phyloP scores from a whole-genome alignment of 2,888 invertebrate species.

The Acronicta aceris region DNA sequence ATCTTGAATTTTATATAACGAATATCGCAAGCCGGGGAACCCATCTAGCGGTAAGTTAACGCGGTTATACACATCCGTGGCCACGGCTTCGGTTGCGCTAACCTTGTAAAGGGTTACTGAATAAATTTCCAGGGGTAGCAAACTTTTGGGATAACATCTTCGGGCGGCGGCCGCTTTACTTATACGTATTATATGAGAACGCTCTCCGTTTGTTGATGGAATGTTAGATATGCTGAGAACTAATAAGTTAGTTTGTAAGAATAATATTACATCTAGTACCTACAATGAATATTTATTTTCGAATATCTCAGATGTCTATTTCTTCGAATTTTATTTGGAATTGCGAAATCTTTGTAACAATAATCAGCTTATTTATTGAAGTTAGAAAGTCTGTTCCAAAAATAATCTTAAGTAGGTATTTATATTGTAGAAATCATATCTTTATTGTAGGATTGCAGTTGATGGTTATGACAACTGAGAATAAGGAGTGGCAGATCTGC shows the following conservation, averaged over 20 bases:
- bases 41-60: constrained; percentile 27
- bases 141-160: constrained; percentile 55
- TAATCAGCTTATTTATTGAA: too few species aligned
- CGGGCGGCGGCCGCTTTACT: constrained; percentile 26
- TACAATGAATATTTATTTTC: background rate
- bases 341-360: too few species aligned
- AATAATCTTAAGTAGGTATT: too few species aligned
- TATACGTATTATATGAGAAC: constrained; percentile 33
- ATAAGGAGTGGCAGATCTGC: too few species aligned
- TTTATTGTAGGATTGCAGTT: too few species aligned
- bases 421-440: too few species aligned
- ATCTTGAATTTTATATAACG: constrained; percentile 34
- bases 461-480: too few species aligned
- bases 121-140: constrained; percentile 44
- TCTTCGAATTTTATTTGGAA: background rate
- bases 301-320: background rate
- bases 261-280: constrained; percentile 18
- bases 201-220: constrained; percentile 27
- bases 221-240: constrained; percentile 24
- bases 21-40: constrained; percentile 22
- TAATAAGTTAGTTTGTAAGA: constrained; percentile 35
- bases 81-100: constrained; percentile 22
- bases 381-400: too few species aligned
- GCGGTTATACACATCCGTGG: constrained; percentile 53
- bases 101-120: constrained; percentile 44